Percentiles rank a stretch among this genome's conserved stretches.
These are phyloP conservation scores for Nymphalis io DNA, from an alignment of 1,140 invertebrate species.

Conservation along the genomic window DNA sequence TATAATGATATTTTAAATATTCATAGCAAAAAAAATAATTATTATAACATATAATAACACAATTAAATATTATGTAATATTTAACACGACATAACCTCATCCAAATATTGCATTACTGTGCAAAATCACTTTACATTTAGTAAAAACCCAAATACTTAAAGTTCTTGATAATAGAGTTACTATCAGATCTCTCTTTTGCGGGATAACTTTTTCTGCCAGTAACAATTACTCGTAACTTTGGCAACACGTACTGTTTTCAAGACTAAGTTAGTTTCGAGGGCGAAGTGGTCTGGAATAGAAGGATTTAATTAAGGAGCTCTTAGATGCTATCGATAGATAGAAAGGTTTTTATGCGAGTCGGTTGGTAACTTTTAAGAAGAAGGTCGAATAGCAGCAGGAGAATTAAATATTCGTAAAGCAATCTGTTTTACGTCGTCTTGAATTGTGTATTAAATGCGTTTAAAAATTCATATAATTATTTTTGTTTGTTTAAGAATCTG, in stretches of 20 bases:
- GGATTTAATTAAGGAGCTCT: slow-evolving; percentile 8
- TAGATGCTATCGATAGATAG: neutral
- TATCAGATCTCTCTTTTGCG: neutral
- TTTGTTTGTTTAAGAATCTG: too few relatives aligned
- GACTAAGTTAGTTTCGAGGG: neutral
- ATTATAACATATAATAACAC: too few relatives aligned
- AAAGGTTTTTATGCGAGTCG: neutral
- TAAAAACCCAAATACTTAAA: neutral
- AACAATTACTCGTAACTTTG: slow-evolving; percentile 4
- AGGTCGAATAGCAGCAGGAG: neutral
- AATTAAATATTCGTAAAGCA: too few relatives aligned
- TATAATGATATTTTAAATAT: too few relatives aligned
- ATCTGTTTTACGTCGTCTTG: too few relatives aligned
- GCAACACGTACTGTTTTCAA: slow-evolving; percentile 7
- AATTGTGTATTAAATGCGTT: too few relatives aligned
- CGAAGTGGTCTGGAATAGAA: neutral
- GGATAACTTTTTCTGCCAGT: slow-evolving; percentile 5
- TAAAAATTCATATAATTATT: too few relatives aligned
- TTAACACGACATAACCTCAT: too few relatives aligned
- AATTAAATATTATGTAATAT: too few relatives aligned
- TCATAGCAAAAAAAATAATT: too few relatives aligned
- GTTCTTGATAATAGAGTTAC: neutral
- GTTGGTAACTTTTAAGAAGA: neutral
- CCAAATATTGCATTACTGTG: too few relatives aligned
- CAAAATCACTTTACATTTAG: too few relatives aligned